Evolutionary conservation across 2,797 vertebrate species (phyloP), one percentile per base, ranked within the genome.

Genomic region (Coregonus sp.): DNA sequence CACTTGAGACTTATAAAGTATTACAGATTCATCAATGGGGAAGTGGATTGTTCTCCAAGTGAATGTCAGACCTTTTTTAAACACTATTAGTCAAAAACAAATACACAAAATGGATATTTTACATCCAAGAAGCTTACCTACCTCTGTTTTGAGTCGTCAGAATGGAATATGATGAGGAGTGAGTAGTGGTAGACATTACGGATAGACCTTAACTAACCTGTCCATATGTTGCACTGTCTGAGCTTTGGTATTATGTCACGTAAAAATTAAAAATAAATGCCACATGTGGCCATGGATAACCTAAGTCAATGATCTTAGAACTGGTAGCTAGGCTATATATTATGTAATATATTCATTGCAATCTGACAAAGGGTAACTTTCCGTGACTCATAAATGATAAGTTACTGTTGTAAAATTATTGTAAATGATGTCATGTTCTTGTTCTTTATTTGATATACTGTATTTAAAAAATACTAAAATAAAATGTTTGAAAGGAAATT

Each of bases 181-280:
- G 40, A 7, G 40, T 40, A 40, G 40, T 40, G 37, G 40, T 40
- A 40, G 15, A 25, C 52, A 54, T 54, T 20, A 67, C 3, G 4
- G 5, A 15, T 16, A 16, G 12, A 35, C 37, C 37, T 40, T 40
- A 40, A 40, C 37, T 40, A 40, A 40, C 37, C 7, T 69, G 35
- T 18, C 15, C 40, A 61, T 61, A 50, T 70, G 16, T 70, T 70
- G 37, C 7, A 70, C 68, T 70, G 68, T 40, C 68, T 40, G 37
- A 40, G 35, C 33, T 70, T 70, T 40, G 35, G 37, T 70, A 40
- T 16, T 18, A 14, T 40, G 67, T n/a, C n/a, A 12, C 1, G 1
- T 47, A 5, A 40, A 40, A 40, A 1, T 4, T 4, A 4, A 4
- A 5, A 35, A 5, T 7, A 40, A 1, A 69, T 16, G 40, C 40